These are phyloP conservation scores for Nothura maculosa DNA, from an alignment of 2,797 vertebrate genomes.

Conservation along the genomic window DNA sequence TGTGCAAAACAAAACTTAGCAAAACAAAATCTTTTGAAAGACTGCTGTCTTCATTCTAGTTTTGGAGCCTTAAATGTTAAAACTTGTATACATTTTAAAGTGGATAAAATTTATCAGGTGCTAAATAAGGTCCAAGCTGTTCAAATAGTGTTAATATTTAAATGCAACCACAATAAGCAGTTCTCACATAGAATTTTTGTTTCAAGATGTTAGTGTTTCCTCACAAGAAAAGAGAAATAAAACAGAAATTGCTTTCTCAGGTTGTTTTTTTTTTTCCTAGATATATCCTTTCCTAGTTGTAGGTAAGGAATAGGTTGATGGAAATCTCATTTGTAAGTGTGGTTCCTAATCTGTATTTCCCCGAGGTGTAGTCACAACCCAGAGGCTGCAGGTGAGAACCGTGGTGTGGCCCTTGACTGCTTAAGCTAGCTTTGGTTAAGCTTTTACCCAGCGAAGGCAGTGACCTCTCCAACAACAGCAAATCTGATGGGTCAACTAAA, in stretches of 20 bases:
- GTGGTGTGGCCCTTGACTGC: fast-evolving
- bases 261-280: background rate
- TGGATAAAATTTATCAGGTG: background rate
- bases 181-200: background rate
- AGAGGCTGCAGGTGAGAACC: background rate
- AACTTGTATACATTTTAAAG: background rate
- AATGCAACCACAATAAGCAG: background rate
- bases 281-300: background rate
- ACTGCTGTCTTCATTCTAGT: background rate
- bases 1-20: background rate
- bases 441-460: background rate
- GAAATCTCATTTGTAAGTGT: background rate
- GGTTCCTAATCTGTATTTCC: background rate
- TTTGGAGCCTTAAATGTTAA: background rate
- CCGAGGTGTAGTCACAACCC: background rate
- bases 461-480: background rate
- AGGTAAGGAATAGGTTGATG: background rate
- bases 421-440: fast-evolving
- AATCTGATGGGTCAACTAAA: fast-evolving
- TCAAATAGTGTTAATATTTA: background rate
- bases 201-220: background rate
- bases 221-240: background rate
- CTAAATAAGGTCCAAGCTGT: background rate
- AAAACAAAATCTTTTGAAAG: background rate
- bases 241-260: background rate